Percentiles rank a stretch among this genome's conserved stretches.
phyloP scores from a whole-genome alignment of 2,888 invertebrate species.

The Celastrina argiolus region DNA sequence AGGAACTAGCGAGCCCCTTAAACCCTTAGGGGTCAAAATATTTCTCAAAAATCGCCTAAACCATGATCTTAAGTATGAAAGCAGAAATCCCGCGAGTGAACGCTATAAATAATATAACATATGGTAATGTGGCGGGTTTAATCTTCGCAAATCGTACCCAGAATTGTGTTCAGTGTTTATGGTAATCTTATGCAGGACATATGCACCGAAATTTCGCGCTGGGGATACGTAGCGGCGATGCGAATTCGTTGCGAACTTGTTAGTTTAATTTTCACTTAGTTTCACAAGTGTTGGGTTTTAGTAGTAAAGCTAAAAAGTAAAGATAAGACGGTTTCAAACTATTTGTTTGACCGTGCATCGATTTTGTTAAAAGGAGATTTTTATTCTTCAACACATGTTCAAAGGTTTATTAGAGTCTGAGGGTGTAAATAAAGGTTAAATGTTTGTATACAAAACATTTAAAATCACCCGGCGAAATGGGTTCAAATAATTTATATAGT shows the following conservation, averaged over 20 bases:
- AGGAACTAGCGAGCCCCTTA: no score
- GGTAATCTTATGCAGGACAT: slow-evolving; percentile 60
- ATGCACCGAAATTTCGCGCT: slow-evolving; percentile 35
- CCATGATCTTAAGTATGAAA: slow-evolving; percentile 5
- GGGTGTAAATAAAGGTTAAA: no score
- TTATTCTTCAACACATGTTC: no score
- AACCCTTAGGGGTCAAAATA: neutral
- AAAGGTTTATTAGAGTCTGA: no score
- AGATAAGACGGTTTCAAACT: no score
- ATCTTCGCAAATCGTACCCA: slow-evolving; percentile 63
- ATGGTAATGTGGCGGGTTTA: slow-evolving; percentile 54
- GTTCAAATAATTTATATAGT: no score
- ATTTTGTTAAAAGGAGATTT: no score
- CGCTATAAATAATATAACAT: slow-evolving; percentile 36
- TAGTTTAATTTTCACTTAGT: neutral
- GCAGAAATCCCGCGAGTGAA: slow-evolving; percentile 25
- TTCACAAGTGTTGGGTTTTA: neutral
- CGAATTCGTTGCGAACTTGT: neutral
- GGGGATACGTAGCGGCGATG: neutral
- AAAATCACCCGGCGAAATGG: no score
- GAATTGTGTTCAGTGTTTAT: slow-evolving; percentile 59
- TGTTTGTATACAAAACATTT: no score
- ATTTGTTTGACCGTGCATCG: no score
- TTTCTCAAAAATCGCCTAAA: neutral
- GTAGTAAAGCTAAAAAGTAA: no score